Conservation (phyloP, 1,140 invertebrate genomes). For the Steinernema khuongi region DNA sequence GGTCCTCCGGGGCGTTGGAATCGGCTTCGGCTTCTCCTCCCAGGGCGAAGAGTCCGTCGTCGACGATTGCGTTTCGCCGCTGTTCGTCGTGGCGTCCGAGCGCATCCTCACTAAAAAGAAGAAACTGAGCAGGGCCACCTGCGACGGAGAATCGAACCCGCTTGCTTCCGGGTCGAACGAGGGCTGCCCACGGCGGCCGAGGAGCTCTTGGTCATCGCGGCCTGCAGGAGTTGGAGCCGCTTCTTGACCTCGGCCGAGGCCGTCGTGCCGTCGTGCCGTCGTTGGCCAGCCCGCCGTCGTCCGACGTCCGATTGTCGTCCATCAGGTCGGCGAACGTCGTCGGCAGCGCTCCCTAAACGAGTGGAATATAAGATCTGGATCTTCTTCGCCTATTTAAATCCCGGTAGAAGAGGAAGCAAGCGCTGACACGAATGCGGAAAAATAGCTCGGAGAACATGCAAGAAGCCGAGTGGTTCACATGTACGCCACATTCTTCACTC, state of each 20-base stretch:
- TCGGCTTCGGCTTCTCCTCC: conserved; percentile 40
- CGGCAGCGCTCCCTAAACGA: conserved; percentile 44
- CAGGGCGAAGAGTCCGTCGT: conserved; percentile 47
- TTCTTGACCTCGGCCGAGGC: neutral
- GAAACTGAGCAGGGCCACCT: conserved; percentile 11
- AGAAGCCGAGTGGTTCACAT: too few relatives aligned
- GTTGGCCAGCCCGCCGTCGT: too few relatives aligned
- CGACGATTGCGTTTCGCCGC: conserved; percentile 32
- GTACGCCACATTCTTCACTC: too few relatives aligned
- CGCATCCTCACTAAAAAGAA: conserved; percentile 24
- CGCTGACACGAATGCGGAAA: too few relatives aligned
- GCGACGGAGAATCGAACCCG: neutral
- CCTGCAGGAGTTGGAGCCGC: neutral
- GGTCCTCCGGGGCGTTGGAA: conserved; percentile 37
- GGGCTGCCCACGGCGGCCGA: conserved; percentile 17
- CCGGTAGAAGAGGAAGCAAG: too few relatives aligned
- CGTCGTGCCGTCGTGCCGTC: conserved; percentile 44
- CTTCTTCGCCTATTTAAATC: too few relatives aligned
- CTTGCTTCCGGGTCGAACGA: conserved; percentile 16
- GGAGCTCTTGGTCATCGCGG: conserved; percentile 33
- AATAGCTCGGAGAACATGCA: too few relatives aligned
- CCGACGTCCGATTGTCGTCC: conserved; percentile 41
- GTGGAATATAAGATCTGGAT: too few relatives aligned
- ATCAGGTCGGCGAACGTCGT: conserved; percentile 25
- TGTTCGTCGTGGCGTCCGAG: neutral